Evolutionary conservation across 1,140 invertebrate species (phyloP), one percentile per base, ranked within the genome.

Genomic region (Tenebrio molitor): DNA sequence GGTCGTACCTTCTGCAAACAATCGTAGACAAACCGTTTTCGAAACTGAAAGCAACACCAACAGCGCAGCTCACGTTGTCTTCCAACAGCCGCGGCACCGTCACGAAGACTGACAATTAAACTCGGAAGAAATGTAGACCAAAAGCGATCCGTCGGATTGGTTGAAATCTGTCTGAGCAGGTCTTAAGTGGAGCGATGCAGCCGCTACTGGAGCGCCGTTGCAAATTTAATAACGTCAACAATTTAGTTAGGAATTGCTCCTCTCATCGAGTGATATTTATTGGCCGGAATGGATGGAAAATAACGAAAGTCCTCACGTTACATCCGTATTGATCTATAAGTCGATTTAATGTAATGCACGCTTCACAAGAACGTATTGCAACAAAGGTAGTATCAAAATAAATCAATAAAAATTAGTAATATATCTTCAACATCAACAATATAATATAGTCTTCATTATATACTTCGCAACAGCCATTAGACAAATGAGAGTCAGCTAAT

Each of bases 381-480:
- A 75, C 74, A 75, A 72, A 75, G 46, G 33, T 58, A 67, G 53
- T 74, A 75, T 72, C 74, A 75, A 75, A 70, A 75, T 73, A 75
- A 70, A 75, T 69, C 17, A 72, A 75, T 75, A 25, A 73, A 70
- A 73, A 69, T 71, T 41, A 75, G 62, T 69, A 74, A 74, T 76
- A 74, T 76, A 79, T 79, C 65, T 75, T 79, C 72, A 81, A 79
- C 79, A 80, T 80, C 76, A 81, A 79, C 78, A 77, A 77, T 76
- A 77, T 75, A 72, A 78, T 77, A 71, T 71, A 77, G 71, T 75
- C 75, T 76, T 74, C 71, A 75, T 78, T 78, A 78, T 78, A 79
- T 80, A 80, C 78, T 79, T 81, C 74, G 79, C 80, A 81, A 80
- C 80, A 81, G 79, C 80, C 79, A 77, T 77, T 78, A 74, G 50